Conservation (phyloP, 2,888 invertebrate genomes). For the Dendrolimus houi region DNA sequence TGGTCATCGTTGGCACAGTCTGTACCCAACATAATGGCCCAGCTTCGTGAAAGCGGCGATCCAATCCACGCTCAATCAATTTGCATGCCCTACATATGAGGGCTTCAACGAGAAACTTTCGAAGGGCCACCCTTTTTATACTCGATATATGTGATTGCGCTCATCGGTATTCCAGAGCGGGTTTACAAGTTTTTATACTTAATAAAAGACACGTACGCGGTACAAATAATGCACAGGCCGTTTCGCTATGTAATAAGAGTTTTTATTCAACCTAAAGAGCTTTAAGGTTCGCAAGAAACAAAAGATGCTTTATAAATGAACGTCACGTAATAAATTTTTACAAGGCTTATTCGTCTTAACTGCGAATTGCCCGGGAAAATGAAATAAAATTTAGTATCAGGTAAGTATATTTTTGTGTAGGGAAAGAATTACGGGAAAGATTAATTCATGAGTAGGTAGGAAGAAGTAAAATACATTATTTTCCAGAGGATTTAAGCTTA, state of each 20-base stretch:
- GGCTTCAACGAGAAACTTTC: constrained; percentile 28
- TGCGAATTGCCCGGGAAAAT: neutral
- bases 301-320: constrained; percentile 22
- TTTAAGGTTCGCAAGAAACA: constrained; percentile 12
- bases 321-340: constrained; percentile 27
- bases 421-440: too few species aligned
- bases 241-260: constrained; percentile 20
- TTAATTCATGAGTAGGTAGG: neutral
- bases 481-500: too few species aligned
- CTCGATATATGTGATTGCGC: constrained; percentile 45
- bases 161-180: constrained; percentile 40
- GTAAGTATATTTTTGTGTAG: neutral
- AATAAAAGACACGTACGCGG: constrained; percentile 37
- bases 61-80: constrained; percentile 36
- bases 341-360: constrained; percentile 13
- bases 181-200: constrained; percentile 39
- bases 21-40: too few species aligned
- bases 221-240: constrained; percentile 25
- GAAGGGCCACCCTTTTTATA: constrained; percentile 37
- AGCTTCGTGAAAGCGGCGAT: constrained; percentile 15
- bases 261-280: constrained; percentile 18
- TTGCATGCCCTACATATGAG: constrained; percentile 36
- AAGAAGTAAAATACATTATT: too few species aligned
- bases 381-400: neutral
- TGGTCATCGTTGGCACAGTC: too few species aligned